Base-by-base conservation (phyloP, 2,888 invertebrate genomes). In the Ceratothoa steindachneri region DNA sequence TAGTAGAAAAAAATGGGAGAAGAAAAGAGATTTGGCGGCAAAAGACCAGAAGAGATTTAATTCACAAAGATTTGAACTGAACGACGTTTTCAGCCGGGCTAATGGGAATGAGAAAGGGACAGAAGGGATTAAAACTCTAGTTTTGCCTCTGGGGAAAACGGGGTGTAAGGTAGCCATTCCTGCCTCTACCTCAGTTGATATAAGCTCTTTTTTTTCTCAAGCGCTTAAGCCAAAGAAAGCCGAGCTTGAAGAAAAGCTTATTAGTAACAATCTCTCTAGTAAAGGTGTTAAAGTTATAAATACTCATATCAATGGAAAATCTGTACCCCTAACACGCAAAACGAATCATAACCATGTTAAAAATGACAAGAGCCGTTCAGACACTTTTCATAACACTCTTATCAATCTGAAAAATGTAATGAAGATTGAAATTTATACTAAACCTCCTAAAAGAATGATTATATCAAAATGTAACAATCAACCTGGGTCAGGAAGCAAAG, bases 401-500 rank as follows among this genome's bases (percentile, higher is more conserved):
- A 24, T 60, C 24, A 7, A 24, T 24, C 27, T 60, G 2, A 60
- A 24, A 60, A 60, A 60, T 60, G 60, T 60, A 12, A 24, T 60
- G 12, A 60, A 60, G 24, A 60, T 60, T 1, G 60, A 60, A 60
- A 60, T 60, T 22, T 60, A 60, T 24, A 60, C 60, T 3, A 60
- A 60, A 60, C 60, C 60, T 1, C 60, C 60, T 24, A 60, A 60
- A 60, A 60, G 24, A 24, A 60, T 60, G 60, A 24, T 60, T 60
- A 24, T 60, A 7, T 22, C 60, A 60, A 60, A 60, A 60, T 60
- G 60, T 7, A 60, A 60, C 27, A 60, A 60, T 12, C 60, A 2
- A 7, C 22, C 60, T 24, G 24, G 12, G 12, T 12, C 19, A 2
- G 9, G 12, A 60, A 60, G 12, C 24, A 24, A 60, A 15, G 22